Percentiles rank a stretch among this genome's conserved stretches.
Conservation (phyloP, 1,140 invertebrate genomes). For the Nautilus pompilius region DNA sequence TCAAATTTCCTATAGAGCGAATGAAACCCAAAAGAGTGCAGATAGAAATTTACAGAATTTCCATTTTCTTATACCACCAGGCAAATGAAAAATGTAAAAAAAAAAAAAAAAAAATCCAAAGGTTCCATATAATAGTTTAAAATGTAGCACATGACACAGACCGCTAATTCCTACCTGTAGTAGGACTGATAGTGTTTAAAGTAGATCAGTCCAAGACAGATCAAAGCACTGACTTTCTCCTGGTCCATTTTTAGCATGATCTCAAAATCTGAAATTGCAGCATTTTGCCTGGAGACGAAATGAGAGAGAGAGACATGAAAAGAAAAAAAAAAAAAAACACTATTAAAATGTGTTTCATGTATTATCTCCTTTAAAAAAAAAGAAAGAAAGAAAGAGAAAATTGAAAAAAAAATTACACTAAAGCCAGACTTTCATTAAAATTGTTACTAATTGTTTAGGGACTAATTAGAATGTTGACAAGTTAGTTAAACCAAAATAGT, state of each 20-base stretch:
- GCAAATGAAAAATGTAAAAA: not conserved
- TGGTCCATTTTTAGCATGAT: constrained; percentile 52
- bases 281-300: constrained; percentile 38
- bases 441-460: too few relatives aligned
- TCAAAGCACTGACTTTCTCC: constrained; percentile 49
- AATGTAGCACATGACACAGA: not conserved
- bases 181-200: constrained; percentile 48
- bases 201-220: constrained; percentile 53
- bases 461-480: too few relatives aligned
- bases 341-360: not conserved
- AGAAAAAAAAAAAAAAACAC: not conserved
- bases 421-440: too few relatives aligned
- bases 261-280: constrained; percentile 55
- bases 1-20: not conserved
- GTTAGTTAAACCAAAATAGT: not conserved
- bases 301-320: not conserved
- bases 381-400: constrained; percentile 2
- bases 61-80: not conserved
- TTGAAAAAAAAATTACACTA: not conserved
- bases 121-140: too few relatives aligned
- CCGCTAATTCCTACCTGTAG: constrained; percentile 44
- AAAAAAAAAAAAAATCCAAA: too few relatives aligned
- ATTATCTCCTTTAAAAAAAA: not conserved
- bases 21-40: not conserved
- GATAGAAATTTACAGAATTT: not conserved